These are phyloP conservation scores for Danio jaintianensis DNA, from an alignment of 2,797 vertebrate species.

Conservation along the genomic window DNA sequence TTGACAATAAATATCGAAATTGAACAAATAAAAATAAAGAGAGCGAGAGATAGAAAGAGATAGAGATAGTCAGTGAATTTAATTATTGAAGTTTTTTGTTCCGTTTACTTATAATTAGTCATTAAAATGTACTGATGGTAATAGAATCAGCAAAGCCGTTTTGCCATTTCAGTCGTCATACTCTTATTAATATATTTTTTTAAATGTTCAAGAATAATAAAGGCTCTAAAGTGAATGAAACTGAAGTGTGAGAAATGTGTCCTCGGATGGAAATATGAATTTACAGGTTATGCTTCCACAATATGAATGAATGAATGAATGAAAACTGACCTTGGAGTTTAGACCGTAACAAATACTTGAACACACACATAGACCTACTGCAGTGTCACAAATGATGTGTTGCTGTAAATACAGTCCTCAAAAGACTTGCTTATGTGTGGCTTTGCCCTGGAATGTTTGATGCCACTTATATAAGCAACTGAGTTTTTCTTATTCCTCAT, in stretches of 20 bases:
- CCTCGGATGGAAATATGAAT: background rate
- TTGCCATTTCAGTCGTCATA: too few species aligned
- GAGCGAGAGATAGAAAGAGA: too few species aligned
- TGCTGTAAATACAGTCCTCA: conserved; percentile 3
- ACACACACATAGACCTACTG: background rate
- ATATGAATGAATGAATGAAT: background rate
- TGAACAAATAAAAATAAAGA: too few species aligned
- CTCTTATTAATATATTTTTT: too few species aligned
- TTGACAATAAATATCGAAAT: too few species aligned
- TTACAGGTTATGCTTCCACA: background rate
- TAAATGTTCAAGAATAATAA: background rate
- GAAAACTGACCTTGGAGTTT: background rate
- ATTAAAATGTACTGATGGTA: too few species aligned
- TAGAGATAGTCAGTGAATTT: too few species aligned
- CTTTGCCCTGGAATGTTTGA: conserved; percentile 19
- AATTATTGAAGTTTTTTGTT: too few species aligned
- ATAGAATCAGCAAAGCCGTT: too few species aligned
- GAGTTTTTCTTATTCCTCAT: conserved; percentile 3
- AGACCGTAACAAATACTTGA: background rate
- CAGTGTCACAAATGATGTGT: background rate
- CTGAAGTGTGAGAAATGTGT: background rate
- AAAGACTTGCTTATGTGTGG: conserved; percentile 2
- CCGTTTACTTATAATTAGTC: too few species aligned
- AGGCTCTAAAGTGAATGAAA: background rate
- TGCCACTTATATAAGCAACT: conserved; percentile 16